Percentiles rank a stretch among this genome's conserved stretches.
These are phyloP conservation scores for Coluber constrictor DNA, from an alignment of 2,797 vertebrate species.

Conservation along the genomic window DNA sequence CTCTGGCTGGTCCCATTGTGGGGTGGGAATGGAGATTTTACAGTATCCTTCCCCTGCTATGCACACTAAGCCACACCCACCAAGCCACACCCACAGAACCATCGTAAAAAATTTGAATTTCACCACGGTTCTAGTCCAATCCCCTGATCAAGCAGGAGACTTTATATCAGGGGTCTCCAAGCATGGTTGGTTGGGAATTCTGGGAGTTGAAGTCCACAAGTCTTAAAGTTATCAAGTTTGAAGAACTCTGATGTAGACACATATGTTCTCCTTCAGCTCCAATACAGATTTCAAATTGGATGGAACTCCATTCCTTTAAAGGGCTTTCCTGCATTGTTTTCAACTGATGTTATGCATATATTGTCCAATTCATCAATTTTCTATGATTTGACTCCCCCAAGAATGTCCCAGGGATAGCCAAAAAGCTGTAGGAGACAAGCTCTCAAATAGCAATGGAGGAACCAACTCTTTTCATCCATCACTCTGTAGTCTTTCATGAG, in stretches of 20 bases:
- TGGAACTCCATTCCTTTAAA: neutral
- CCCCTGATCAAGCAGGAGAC: too few species aligned
- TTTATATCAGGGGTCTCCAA: too few species aligned
- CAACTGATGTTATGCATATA: neutral
- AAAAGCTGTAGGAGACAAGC: neutral
- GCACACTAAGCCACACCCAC: too few species aligned
- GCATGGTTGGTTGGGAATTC: neutral
- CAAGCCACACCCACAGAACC: too few species aligned
- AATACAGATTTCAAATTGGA: neutral
- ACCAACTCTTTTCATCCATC: neutral
- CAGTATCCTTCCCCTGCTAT: too few species aligned
- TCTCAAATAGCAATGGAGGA: neutral
- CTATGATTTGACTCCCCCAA: neutral
- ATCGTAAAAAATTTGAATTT: too few species aligned
- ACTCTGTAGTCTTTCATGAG: neutral
- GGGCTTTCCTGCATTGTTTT: neutral
- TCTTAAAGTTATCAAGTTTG: neutral
- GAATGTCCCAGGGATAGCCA: neutral
- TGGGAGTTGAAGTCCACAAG: neutral
- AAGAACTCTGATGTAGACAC: neutral
- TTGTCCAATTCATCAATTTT: neutral
- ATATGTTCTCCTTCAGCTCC: neutral
- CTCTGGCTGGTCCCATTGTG: too few species aligned
- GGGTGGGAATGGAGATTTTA: too few species aligned
- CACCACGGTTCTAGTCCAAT: too few species aligned